phyloP scores from a whole-genome alignment of 2,797 vertebrate species.

The Poeciliopsis turneri region DNA sequence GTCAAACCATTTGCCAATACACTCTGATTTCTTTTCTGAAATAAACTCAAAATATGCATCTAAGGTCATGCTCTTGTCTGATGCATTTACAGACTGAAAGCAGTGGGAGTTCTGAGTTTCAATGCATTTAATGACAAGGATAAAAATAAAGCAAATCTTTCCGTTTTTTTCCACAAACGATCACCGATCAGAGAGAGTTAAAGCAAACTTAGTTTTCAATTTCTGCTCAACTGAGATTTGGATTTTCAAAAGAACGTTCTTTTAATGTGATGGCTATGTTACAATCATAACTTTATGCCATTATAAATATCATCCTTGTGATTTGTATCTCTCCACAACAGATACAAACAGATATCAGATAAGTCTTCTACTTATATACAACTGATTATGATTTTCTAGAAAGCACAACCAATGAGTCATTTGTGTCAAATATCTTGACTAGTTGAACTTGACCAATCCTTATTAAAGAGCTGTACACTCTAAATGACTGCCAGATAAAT shows the following conservation, averaged over 20 bases:
- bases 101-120: background rate
- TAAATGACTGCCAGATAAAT: background rate
- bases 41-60: background rate
- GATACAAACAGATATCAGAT: background rate
- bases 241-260: background rate
- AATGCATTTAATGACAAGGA: background rate
- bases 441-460: background rate
- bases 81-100: background rate
- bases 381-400: background rate
- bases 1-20: background rate
- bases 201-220: background rate
- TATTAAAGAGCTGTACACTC: background rate
- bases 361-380: background rate
- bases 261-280: background rate
- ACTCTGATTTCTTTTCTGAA: background rate
- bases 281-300: background rate
- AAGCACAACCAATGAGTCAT: background rate
- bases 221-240: background rate
- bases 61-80: background rate
- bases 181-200: background rate
- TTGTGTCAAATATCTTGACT: background rate
- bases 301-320: background rate
- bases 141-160: background rate
- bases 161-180: background rate
- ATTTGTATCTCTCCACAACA: background rate